Base-by-base conservation (phyloP, 2,888 invertebrate genomes). In the Tetropium fuscum region DNA sequence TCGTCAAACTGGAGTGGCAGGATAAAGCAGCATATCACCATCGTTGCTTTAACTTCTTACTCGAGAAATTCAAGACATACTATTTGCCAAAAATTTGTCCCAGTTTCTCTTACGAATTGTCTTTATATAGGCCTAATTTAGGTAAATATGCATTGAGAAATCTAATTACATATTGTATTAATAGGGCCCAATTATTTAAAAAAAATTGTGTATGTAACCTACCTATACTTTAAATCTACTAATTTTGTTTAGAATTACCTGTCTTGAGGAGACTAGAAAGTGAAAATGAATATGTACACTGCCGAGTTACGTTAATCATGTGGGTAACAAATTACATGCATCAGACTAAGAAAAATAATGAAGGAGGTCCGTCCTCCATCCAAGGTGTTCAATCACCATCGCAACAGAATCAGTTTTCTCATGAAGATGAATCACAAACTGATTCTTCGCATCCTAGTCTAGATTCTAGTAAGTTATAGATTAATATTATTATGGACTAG, bases 81-180 rank as follows among this genome's bases (percentile, higher is more conserved):
- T 98, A 97, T 82, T 85, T 98, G 73, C 93, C 92, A 22, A 88
- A 93, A 73, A 91, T 98, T 73, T 96, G 97, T 81, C 96, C 96
- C 0, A 90, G 91, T 75, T 96, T 95, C 75, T 90, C 90, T 76
- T 83, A 86, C 58, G 87, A 86, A 69, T 93, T 92, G 73, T 93
- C 93, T 2, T 83, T 95, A 19, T 95, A 95, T 78, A 90, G 89
- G 76, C 94, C 94, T 25, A 90, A 89, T 76, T 84, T 94, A 77
- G 90, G 90, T 90, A 82, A 18, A 2, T 16, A 27, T 34, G 11
- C 5, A 10, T 13, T 8, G 43, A 49, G 7, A 10, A 19, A 44
- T 1, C 18, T 40, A 36, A n/a, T n/a, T n/a, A n/a, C n/a, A n/a
- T n/a, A n/a, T n/a, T n/a, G n/a, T n/a, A n/a, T n/a, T n/a, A n/a